phyloP scores from a whole-genome alignment of 2,113 vertebrate species.

The Aegypius monachus region DNA sequence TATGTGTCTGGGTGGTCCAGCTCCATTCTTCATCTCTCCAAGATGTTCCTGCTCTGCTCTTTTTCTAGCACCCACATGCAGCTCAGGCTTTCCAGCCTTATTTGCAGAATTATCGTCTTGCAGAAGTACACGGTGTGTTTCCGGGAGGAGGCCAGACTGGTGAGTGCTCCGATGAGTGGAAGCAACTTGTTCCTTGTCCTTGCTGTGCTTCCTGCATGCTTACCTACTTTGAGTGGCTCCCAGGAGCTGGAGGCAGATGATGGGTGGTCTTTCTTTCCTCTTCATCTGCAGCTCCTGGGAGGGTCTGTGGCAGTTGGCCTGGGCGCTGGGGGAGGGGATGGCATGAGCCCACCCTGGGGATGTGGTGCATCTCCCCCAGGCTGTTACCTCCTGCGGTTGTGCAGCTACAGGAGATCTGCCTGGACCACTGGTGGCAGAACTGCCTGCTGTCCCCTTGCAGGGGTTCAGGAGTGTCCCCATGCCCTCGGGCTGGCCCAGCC shows the following conservation, averaged over 20 bases:
- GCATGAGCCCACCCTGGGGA: background rate
- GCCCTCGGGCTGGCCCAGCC: background rate
- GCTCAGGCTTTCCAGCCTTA: constrained; percentile 11
- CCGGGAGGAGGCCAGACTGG: constrained; percentile 33
- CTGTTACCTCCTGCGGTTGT: background rate
- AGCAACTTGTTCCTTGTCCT: background rate
- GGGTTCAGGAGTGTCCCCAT: background rate
- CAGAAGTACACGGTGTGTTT: constrained; percentile 57
- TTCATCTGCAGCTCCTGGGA: background rate
- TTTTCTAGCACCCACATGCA: constrained; percentile 13
- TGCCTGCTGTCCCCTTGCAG: background rate
- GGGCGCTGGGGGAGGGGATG: no score
- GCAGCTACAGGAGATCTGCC: background rate
- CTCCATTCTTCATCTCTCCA: background rate
- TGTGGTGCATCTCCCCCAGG: background rate
- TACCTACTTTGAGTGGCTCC: background rate
- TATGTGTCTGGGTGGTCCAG: background rate
- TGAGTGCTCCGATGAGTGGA: background rate
- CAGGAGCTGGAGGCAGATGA: background rate
- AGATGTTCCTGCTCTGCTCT: background rate
- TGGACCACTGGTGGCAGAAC: background rate
- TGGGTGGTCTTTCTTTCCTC: background rate
- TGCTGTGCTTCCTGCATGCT: background rate
- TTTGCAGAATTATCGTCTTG: constrained; percentile 44
- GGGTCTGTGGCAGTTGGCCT: background rate